Percentiles rank a stretch among this genome's conserved stretches.
Evolutionary conservation across 1,140 invertebrate species (phyloP).

Genomic region (Caenorhabditis brenneri): DNA sequence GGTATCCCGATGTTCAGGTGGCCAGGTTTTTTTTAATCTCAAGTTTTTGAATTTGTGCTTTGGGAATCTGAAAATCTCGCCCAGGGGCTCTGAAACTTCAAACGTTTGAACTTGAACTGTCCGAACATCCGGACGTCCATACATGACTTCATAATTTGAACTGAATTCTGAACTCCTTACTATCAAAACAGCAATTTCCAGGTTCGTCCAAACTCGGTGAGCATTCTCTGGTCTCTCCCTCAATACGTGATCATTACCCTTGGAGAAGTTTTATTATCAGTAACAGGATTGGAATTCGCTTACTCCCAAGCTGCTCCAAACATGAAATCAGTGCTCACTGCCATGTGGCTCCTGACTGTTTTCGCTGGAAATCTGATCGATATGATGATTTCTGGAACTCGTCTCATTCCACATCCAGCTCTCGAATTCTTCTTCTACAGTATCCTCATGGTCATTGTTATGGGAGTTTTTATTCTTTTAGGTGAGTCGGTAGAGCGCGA

Average conservation of each 20-base stretch:
- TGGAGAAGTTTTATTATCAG: slow-evolving; percentile 66
- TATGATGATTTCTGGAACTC: slow-evolving; percentile 63
- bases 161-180: too few species aligned
- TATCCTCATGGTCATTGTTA: slow-evolving; percentile 64
- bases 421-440: slow-evolving; percentile 69
- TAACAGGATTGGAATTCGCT: slow-evolving; percentile 70
- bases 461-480: slow-evolving; percentile 60
- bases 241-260: slow-evolving; percentile 62
- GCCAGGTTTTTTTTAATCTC: too few species aligned
- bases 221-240: slow-evolving; percentile 68
- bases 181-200: too few species aligned
- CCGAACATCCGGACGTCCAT: too few species aligned
- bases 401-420: slow-evolving; percentile 64
- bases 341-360: slow-evolving; percentile 68
- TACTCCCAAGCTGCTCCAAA: slow-evolving; percentile 68
- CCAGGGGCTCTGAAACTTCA: too few species aligned
- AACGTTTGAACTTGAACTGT: too few species aligned
- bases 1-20: too few species aligned
- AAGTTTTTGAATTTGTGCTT: too few species aligned
- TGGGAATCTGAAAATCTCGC: too few species aligned
- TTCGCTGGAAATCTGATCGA: slow-evolving; percentile 69
- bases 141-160: too few species aligned
- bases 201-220: slow-evolving; percentile 61
- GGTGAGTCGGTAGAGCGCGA: not conserved
- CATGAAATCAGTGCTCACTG: slow-evolving; percentile 69